Conservation (phyloP, 2,888 invertebrate species). For the Pterostichus madidus region DNA sequence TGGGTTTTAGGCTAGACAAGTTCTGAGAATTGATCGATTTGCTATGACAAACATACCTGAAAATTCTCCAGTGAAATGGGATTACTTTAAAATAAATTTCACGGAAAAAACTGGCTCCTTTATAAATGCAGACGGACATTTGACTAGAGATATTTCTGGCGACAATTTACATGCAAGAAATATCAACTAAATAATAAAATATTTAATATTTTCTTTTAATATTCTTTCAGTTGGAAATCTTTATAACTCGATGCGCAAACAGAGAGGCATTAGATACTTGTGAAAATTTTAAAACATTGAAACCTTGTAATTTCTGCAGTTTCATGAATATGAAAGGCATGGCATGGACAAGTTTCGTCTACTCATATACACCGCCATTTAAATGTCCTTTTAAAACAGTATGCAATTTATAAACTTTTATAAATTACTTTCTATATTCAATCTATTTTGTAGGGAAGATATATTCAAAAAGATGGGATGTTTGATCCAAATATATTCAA, state of each 20-base stretch:
- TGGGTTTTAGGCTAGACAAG: conserved; percentile 6
- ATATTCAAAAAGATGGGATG: conserved; percentile 15
- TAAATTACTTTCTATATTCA: not conserved
- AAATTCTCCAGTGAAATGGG: not conserved
- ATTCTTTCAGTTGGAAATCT: not conserved
- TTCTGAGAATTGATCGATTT: conserved; percentile 13
- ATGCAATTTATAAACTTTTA: not conserved
- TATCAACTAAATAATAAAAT: not conserved
- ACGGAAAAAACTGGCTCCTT: not conserved
- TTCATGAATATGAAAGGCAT: no score
- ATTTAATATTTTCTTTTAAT: not conserved
- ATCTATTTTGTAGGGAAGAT: conserved; percentile 15
- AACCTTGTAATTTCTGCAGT: conserved; percentile 8
- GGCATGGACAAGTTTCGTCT: no score
- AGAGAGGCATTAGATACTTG: conserved; percentile 31
- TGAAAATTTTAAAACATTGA: conserved; percentile 6
- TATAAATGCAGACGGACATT: not conserved
- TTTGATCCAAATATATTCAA: not conserved
- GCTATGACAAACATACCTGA: not conserved
- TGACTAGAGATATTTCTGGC: not conserved
- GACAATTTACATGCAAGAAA: not conserved
- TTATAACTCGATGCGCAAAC: not conserved
- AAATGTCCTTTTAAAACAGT: not conserved
- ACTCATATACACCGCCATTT: no score
- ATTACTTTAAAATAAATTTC: not conserved